Conservation (phyloP, 2,797 vertebrate species). For the Macropus fuliginosus region DNA sequence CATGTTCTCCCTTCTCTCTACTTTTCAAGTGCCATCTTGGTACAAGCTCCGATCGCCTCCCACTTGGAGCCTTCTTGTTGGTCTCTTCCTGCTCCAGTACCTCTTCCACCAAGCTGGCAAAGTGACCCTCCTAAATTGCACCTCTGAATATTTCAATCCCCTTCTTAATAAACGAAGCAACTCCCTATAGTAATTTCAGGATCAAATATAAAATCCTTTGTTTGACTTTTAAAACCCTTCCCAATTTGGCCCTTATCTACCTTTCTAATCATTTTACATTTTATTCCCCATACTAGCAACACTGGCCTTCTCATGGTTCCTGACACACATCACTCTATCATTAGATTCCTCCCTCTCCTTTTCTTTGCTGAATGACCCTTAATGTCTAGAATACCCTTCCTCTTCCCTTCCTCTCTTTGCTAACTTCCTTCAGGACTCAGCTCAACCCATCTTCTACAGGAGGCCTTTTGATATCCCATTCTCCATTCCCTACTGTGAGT, state of each 20-base stretch:
- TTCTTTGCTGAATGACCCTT: not conserved
- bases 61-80: not conserved
- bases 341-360: not conserved
- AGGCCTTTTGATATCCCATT: not conserved
- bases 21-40: not conserved
- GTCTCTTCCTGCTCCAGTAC: not conserved
- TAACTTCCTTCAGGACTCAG: not conserved
- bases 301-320: not conserved
- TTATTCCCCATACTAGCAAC: not conserved
- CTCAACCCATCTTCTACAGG: not conserved
- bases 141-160: not conserved
- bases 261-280: not conserved
- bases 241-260: not conserved
- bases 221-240: not conserved
- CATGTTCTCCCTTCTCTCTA: not conserved
- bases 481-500: not conserved
- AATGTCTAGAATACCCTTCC: not conserved
- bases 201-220: not conserved
- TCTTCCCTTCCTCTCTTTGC: not conserved
- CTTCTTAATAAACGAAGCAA: not conserved
- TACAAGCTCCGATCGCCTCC: not conserved
- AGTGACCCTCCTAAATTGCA: not conserved
- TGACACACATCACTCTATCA: not conserved
- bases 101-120: not conserved
- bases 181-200: not conserved